phyloP scores from a whole-genome alignment of 2,113 vertebrate species.

The Alligator sinensis region DNA sequence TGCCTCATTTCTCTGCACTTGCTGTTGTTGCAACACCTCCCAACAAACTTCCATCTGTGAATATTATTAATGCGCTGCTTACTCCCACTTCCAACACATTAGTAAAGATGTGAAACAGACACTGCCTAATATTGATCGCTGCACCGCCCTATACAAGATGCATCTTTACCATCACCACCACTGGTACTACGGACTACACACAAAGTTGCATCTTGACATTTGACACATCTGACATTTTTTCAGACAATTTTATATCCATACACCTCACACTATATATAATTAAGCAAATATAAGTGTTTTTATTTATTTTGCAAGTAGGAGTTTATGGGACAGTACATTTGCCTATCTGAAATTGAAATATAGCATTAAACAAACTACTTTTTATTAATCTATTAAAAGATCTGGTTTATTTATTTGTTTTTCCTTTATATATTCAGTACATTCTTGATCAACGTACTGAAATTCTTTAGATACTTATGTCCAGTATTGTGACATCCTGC shows the following conservation, averaged over 20 bases:
- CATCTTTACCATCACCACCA: background rate
- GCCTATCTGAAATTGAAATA: background rate
- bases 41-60: background rate
- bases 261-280: background rate
- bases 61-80: background rate
- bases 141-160: background rate
- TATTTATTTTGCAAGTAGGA: background rate
- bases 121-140: background rate
- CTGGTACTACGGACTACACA: background rate
- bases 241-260: background rate
- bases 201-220: background rate
- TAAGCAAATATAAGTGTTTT: background rate
- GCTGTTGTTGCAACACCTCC: background rate
- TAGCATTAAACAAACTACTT: background rate
- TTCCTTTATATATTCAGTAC: background rate
- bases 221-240: background rate
- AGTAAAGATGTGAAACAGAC: background rate
- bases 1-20: background rate
- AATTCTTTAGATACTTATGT: background rate
- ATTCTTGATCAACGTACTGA: background rate
- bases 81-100: background rate
- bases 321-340: background rate
- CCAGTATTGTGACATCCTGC: too few relatives aligned
- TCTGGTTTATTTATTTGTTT: background rate
- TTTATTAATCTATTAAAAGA: background rate